Base-by-base conservation (phyloP, 2,113 vertebrate genomes). In the Rostratula benghalensis region DNA sequence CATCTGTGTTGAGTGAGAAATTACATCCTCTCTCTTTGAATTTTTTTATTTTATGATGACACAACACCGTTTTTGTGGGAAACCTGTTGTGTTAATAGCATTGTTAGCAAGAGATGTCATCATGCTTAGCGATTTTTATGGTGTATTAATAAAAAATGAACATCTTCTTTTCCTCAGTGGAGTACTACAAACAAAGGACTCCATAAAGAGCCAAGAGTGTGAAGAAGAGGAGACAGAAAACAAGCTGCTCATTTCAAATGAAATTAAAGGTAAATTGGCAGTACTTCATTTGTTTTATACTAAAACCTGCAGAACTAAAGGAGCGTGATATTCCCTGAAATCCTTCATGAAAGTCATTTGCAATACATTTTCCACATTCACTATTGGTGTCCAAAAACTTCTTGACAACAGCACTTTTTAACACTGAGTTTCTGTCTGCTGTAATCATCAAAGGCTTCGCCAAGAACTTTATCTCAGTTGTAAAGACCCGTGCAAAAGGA, bases 231-330 rank as follows among this genome's bases (percentile, higher is more conserved):
- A 96, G 69, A 90, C 81, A 75, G 98, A 98, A 95, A 98, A 94
- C 61, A 98, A 98, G 80, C 92, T 95, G 76, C 96, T 97, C 18
- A 89, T 96, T 41, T 89, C 98, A 82, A 97, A 94, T 25, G 98
- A 98, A 97, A 90, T 98, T 89, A 98, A 97, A 98, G 98, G 98
- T 99, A 98, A 68, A 70, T 79, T 81, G 18, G 7, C 54, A 61
- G 25, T 83, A 31, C 50, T 87, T 43, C 4, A 13, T 68, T 85
- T 78, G 28, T 90, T 79, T 82, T 10, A 2, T 73, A 37, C 51
- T 75, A 74, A 79, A 54, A 81, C 60, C 39, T 71, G 27, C 43
- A 93, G 27, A 94, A 63, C 14, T 71, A 31, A 90, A 51, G 24
- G 30, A 63, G 23, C 21, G 30, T 85, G 50, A 37, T 54, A 31